Percentiles rank a stretch among this genome's conserved stretches.
Evolutionary conservation across 2,888 invertebrate genomes (phyloP).

Genomic region (Schizotus pectinicornis): DNA sequence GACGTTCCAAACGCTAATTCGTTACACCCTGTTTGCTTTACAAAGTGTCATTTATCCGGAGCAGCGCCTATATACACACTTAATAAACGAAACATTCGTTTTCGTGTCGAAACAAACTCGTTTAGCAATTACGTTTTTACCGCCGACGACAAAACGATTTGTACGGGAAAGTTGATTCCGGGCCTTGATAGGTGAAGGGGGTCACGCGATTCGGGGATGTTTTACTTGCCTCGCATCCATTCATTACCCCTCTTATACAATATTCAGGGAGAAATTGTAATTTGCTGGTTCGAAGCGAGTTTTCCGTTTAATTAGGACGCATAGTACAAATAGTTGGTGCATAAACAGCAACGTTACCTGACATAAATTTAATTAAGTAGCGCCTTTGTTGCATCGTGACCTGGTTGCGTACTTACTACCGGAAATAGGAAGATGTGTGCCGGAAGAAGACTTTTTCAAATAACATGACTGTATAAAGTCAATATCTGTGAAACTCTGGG

Average conservation of each 20-base stretch:
- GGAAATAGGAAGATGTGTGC: background rate
- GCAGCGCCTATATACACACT: too few species aligned
- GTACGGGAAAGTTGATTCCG: conserved; percentile 29
- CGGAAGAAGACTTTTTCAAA: background rate
- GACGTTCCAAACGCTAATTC: too few species aligned
- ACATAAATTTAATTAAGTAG: conserved; percentile 13
- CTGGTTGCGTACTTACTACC: too few species aligned
- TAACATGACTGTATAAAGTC: conserved; percentile 1
- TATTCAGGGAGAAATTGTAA: background rate
- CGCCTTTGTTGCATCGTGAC: background rate
- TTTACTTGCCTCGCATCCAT: conserved; percentile 4
- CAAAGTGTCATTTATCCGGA: too few species aligned
- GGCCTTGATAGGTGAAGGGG: conserved; percentile 25
- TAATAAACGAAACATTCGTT: background rate
- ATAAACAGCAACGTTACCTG: too few species aligned
- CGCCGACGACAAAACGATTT: conserved; percentile 34
- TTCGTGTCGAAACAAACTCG: conserved; percentile 6
- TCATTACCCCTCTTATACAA: conserved; percentile 1
- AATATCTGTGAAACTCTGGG: background rate
- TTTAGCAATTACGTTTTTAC: conserved; percentile 26
- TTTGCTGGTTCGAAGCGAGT: too few species aligned
- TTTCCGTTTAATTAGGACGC: too few species aligned
- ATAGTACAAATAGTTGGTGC: too few species aligned
- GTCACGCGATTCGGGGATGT: conserved; percentile 22
- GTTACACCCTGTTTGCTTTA: too few species aligned